Percentiles rank a stretch among this genome's conserved stretches.
These are phyloP conservation scores for Micrasema minimum DNA, from an alignment of 1,140 invertebrate genomes.

Conservation along the genomic window DNA sequence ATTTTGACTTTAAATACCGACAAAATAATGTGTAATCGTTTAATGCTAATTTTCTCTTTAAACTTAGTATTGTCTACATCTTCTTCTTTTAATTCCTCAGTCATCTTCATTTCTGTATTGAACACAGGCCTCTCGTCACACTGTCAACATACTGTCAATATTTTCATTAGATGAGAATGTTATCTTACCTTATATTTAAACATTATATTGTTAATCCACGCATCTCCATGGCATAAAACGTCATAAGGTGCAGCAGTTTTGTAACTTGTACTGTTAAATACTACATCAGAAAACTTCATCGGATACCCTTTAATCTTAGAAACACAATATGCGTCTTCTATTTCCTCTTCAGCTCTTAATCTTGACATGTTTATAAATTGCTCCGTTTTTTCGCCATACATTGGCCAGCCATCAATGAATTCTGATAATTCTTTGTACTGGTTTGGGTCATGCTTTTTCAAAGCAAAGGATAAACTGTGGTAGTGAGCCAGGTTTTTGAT, in stretches of 20 bases:
- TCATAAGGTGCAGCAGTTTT: constrained; percentile 12
- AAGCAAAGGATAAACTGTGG: constrained; percentile 34
- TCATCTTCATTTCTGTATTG: too few relatives aligned
- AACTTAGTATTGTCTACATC: too few relatives aligned
- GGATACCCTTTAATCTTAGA: neutral
- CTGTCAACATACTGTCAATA: too few relatives aligned
- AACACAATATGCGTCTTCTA: neutral
- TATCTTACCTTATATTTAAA: constrained; percentile 41
- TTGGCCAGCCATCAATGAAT: neutral
- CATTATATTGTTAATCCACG: constrained; percentile 35
- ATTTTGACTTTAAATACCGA: too few relatives aligned
- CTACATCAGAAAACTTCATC: neutral
- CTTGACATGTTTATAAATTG: neutral
- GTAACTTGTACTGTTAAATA: neutral
- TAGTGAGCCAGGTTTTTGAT: constrained; percentile 24
- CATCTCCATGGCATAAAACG: constrained; percentile 40
- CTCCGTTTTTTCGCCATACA: neutral
- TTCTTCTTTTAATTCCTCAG: too few relatives aligned
- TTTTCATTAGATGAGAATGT: too few relatives aligned
- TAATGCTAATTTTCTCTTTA: too few relatives aligned
- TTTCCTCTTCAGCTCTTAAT: neutral
- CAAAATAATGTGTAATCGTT: too few relatives aligned
- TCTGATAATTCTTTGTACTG: constrained; percentile 11
- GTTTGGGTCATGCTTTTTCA: constrained; percentile 26
- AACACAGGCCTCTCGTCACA: too few relatives aligned